Percentiles rank a stretch among this genome's conserved stretches.
Conservation (phyloP, 1,140 invertebrate genomes). For the Vollenhovia emeryi region DNA sequence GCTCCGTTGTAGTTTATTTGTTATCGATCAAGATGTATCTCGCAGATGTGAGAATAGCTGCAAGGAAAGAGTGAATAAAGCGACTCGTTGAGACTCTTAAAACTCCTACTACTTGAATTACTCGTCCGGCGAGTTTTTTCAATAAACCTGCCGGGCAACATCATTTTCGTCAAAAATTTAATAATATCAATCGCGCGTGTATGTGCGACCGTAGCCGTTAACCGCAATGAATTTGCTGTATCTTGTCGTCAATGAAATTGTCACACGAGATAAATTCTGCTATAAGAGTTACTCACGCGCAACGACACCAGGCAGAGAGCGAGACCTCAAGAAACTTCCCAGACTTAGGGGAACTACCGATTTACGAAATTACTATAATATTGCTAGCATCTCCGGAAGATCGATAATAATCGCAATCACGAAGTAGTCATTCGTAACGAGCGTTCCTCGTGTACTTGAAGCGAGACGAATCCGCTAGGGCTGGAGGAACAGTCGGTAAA, state of each 20-base stretch:
- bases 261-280: background rate
- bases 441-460: slow-evolving; percentile 40
- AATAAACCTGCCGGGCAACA: slow-evolving; percentile 27
- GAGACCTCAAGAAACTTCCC: slow-evolving; percentile 13
- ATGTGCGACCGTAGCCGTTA: background rate
- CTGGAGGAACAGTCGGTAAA: background rate
- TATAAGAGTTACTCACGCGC: background rate
- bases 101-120: slow-evolving; percentile 34
- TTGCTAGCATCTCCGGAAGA: slow-evolving; percentile 47
- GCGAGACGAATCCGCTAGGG: slow-evolving; percentile 38
- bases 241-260: background rate
- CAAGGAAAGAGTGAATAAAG: background rate
- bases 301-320: background rate
- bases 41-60: background rate
- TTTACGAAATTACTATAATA: slow-evolving; percentile 59
- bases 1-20: background rate
- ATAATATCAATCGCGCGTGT: slow-evolving; percentile 23
- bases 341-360: slow-evolving; percentile 28
- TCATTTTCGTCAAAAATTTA: slow-evolving; percentile 52
- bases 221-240: background rate
- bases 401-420: slow-evolving; percentile 68
- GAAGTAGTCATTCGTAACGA: slow-evolving; percentile 57
- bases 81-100: background rate
- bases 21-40: background rate
- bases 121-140: slow-evolving; percentile 28